A percentile compares a stretch with the other conserved stretches of the same genome.
These are phyloP conservation scores for human (Homo sapiens) DNA, from an alignment of 2,113 vertebrate genomes.

Conservation along the genomic window DNA sequence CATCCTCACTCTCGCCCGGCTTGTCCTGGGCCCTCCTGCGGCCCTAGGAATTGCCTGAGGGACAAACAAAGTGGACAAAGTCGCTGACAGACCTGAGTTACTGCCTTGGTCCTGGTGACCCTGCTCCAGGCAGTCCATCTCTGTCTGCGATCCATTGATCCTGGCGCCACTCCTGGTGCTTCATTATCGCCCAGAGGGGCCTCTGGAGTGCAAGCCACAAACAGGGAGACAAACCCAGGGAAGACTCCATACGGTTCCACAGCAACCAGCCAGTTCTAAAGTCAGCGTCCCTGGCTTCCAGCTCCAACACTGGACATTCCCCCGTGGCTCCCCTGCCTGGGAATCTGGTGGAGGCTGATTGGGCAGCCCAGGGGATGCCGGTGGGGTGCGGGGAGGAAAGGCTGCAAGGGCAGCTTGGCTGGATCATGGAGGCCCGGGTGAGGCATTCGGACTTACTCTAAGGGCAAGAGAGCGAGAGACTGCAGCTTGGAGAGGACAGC, in stretches of 20 bases:
- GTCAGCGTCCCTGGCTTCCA: background rate
- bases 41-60: background rate
- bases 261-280: background rate
- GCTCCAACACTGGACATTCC: background rate
- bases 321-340: background rate
- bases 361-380: background rate
- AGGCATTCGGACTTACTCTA: accelerated
- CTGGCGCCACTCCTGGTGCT: accelerated
- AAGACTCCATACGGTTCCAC: accelerated
- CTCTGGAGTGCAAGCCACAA: background rate
- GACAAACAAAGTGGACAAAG: background rate
- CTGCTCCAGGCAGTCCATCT: background rate
- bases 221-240: background rate
- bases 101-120: background rate
- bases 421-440: background rate
- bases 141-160: background rate
- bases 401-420: background rate
- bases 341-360: background rate
- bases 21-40: background rate
- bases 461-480: background rate
- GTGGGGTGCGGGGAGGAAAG: background rate
- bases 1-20: background rate
- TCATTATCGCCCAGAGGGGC: background rate
- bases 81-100: background rate
- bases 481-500: background rate